Evolutionary conservation across 2,888 invertebrate species (phyloP), one percentile per base, ranked within the genome.

Genomic region (Dryocosmus kuriphilus): DNA sequence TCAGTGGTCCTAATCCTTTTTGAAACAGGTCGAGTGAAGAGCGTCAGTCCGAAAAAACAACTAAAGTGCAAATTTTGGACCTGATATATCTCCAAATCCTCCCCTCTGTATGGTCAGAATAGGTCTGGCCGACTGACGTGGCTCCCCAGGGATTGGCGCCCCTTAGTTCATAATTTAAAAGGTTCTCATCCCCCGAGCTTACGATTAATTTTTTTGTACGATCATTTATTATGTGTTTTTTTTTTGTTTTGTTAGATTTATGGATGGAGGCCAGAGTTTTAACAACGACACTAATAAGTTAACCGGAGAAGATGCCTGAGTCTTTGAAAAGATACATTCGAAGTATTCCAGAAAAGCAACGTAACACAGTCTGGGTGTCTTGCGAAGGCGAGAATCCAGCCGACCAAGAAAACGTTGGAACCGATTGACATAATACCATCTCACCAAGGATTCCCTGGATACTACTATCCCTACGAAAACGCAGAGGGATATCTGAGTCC

Each of bases 301-400:
- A n/a, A 71, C 98, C 98, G 0, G 86, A 91, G 0, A 94, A 94
- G 2, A 97, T 98, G 97, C 97, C 97, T 0, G 85, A 92, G 0
- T 93, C 93, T 74, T 92, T 98, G 81, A 95, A 95, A 89, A 92
- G 94, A 0, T 94, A 95, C 83, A 97, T 97, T 86, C 92, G 89
- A 46, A 92, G 93, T 60, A 55, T 55, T 55, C 55, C 55, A 22
- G 55, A 55, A 55, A 55, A 55, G 1, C 89, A 96, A 95, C 92
- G 96, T 81, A 95, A 96, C 89, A 97, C 96, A 86, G 94, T 98
- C 84, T 98, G 98, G 96, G 95, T 99, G 19, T 96, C 97, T 8
- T 99, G 99, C 91, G 95, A 97, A 87, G 99, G 99, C 67, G 98
- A 98, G 93, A 97, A 97, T 92, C 96, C 98, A 0, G 96, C 97